Evolutionary conservation across 2,113 vertebrate genomes (phyloP).

Genomic region (Laterallus jamaicensis): DNA sequence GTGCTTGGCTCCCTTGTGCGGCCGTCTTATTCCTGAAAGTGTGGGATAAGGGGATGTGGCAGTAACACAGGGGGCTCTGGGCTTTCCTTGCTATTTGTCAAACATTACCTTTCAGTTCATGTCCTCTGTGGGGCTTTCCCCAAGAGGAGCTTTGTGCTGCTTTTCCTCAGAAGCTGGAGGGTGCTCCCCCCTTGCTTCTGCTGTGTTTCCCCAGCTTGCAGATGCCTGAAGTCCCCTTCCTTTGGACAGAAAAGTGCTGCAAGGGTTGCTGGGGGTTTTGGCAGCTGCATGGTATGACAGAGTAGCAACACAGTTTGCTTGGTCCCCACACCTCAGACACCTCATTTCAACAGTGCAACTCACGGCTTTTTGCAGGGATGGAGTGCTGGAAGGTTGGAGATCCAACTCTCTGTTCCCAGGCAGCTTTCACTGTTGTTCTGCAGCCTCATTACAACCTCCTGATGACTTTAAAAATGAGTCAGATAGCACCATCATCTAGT

Average conservation of each 20-base stretch:
- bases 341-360: rapidly evolving
- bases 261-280: background rate
- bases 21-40: background rate
- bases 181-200: background rate
- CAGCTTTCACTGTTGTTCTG: background rate
- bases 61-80: background rate
- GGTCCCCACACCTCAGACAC: background rate
- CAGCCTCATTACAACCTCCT: background rate
- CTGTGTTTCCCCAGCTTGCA: background rate
- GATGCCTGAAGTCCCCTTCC: background rate
- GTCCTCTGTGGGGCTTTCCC: background rate
- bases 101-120: background rate
- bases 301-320: background rate
- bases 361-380: background rate
- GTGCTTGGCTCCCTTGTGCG: background rate
- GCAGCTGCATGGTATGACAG: background rate
- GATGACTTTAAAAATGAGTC: background rate
- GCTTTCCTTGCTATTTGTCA: background rate
- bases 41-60: background rate
- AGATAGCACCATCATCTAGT: background rate
- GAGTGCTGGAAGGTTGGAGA: background rate
- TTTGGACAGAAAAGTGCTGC: background rate
- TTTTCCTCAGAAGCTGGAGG: background rate
- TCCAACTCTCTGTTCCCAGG: background rate
- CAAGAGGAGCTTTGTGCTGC: background rate